Evolutionary conservation across 2,888 invertebrate species (phyloP).

Genomic region (Rhagonycha lutea): DNA sequence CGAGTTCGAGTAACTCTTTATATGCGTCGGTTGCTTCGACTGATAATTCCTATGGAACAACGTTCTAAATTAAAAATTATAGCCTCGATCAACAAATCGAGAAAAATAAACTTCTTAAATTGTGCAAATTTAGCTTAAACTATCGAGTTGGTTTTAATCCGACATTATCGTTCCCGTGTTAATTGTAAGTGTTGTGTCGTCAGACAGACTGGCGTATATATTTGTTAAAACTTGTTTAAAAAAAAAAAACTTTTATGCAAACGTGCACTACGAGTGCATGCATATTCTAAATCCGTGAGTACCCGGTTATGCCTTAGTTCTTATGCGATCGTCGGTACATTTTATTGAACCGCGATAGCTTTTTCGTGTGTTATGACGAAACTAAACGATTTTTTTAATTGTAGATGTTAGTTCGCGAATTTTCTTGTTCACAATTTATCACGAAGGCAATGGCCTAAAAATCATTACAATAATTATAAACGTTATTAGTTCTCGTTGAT

Average conservation of each 20-base stretch:
- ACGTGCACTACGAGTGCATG: constrained; percentile 45
- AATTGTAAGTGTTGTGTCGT: constrained; percentile 51
- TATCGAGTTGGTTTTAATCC: constrained; percentile 11
- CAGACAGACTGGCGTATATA: constrained; percentile 40
- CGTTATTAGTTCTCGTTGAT: constrained; percentile 28
- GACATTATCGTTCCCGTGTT: constrained; percentile 39
- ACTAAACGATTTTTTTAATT: constrained; percentile 53
- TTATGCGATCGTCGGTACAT: constrained; percentile 40
- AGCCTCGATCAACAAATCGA: constrained; percentile 4
- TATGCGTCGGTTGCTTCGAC: constrained; percentile 25
- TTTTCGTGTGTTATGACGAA: constrained; percentile 41
- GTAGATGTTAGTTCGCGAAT: constrained; percentile 51
- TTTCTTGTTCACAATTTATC: constrained; percentile 46
- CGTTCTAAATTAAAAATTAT: constrained; percentile 16
- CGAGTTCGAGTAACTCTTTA: constrained; percentile 8
- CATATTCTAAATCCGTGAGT: constrained; percentile 54
- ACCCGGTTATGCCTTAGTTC: constrained; percentile 55
- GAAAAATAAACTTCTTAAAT: constrained; percentile 9
- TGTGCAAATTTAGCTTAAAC: constrained; percentile 16
- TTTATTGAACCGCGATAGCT: constrained; percentile 23
- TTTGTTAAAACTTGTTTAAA: constrained; percentile 37
- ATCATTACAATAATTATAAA: constrained; percentile 25
- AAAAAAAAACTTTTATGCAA: constrained; percentile 34
- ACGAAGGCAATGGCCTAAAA: constrained; percentile 41
- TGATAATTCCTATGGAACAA: constrained; percentile 28